Base-by-base conservation (phyloP, 37 sponge, comb jelly and placozoan species). In the Aplysina aerophoba region DNA sequence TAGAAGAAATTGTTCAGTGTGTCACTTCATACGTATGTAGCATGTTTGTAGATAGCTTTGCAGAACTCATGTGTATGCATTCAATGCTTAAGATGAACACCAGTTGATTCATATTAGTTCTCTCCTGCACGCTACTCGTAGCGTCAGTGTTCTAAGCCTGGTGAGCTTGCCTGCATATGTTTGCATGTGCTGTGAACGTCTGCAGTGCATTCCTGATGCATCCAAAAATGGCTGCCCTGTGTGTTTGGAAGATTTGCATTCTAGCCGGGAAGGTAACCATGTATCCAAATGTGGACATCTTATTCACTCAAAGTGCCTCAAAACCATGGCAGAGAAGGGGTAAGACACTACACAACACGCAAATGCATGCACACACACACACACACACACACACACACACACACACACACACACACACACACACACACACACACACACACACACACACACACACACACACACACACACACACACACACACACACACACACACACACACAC, bases 221-320 rank as follows among this genome's bases (percentile, higher is more conserved):
- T 75, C 78, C 15, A 75, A 36, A 2, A 75, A 21, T 44, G 78
- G 78, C 25, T 75, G 78, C 41, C 78, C 78, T 41, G 78, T 75
- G n/a, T 75, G 78, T 75, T 27, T 85, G 36, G 54, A 93, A 86
- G 94, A 93, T 81, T 55, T 93, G 16, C 94, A 93, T 55, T 50
- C 88, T 38, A 87, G 90, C 0, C 41, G 86, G n/a, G 73, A 72
- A 50, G 59, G 86, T 27, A 71, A 84, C 15, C 65, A 77, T 59
- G 55, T 87, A 25, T 85, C 90, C 11, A 50, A 57, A 40, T 93
- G 94, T 82, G 90, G 90, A 0, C 94, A 93, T 33, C 63, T 90
- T 37, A 55, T 93, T 37, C 94, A 93, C 72, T 25, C 78, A 75
- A 75, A 75, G 24, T 75, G 78, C 25, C 53, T 75, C 13, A 37